Conservation (phyloP, 2,888 invertebrate species). For the Eristalis arbustorum region DNA sequence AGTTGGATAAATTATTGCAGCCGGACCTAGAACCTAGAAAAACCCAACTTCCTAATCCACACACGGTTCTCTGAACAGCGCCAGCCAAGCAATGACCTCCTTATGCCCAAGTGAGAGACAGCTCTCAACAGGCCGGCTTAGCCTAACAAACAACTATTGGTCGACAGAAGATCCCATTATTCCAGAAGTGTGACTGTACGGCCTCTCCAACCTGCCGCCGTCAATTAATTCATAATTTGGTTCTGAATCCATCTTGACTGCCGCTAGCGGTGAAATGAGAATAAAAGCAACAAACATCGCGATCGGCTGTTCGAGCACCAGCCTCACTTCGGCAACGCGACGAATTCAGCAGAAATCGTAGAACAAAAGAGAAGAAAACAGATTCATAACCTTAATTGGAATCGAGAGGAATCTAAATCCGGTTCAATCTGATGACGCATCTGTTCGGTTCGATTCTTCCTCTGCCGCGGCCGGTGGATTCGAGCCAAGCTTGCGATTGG, state of each 20-base stretch:
- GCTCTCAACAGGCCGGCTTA: neutral
- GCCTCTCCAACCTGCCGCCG: neutral
- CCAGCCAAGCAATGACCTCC: conserved; percentile 44
- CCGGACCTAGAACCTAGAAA: conserved; percentile 37
- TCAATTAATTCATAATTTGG: conserved; percentile 52
- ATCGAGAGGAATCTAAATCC: conserved; percentile 65
- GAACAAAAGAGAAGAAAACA: conserved; percentile 50
- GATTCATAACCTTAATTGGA: conserved; percentile 48
- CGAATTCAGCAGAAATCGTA: conserved; percentile 27
- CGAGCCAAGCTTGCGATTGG: neutral
- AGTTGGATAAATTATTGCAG: conserved; percentile 40
- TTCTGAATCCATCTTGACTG: conserved; percentile 39
- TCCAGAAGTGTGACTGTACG: neutral
- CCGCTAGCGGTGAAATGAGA: conserved; percentile 54
- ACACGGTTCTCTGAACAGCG: neutral
- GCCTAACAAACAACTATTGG: neutral
- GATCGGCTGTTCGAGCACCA: conserved; percentile 12
- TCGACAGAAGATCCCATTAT: neutral
- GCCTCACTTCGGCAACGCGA: neutral
- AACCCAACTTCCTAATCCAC: conserved; percentile 38
- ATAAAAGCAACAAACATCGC: conserved; percentile 26
- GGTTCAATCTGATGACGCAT: conserved; percentile 60
- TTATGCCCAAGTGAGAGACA: conserved; percentile 20
- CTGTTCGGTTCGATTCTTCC: conserved; percentile 17
- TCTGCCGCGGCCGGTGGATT: neutral